Conservation (phyloP, 2,113 vertebrate species). For the Percopsis transmontana region DNA sequence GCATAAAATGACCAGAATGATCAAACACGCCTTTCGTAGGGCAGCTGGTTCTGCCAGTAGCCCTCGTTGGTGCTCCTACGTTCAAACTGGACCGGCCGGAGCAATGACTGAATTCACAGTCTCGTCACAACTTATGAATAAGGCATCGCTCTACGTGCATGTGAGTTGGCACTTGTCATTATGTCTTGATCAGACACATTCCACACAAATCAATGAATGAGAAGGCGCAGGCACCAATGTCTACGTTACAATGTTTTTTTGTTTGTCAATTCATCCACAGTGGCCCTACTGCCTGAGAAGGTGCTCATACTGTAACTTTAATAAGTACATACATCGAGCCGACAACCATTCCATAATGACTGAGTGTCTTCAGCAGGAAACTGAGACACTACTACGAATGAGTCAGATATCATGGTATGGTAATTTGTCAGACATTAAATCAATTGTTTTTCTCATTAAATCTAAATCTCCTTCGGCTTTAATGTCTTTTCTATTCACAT, state of each 20-base stretch:
- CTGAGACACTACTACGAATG: constrained; percentile 79
- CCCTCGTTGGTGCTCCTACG: constrained; percentile 17
- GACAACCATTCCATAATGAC: constrained; percentile 77
- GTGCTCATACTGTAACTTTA: constrained; percentile 94
- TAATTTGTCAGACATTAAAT: not conserved
- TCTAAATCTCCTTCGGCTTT: too few relatives aligned
- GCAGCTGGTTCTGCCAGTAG: not conserved
- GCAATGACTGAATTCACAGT: not conserved
- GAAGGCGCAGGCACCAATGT: not conserved
- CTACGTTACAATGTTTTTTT: not conserved
- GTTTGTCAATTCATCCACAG: constrained; percentile 59
- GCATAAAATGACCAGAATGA: constrained; percentile 2
- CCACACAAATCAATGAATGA: not conserved
- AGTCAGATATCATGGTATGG: constrained; percentile 83
- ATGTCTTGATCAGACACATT: not conserved
- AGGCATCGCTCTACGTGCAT: constrained; percentile 79
- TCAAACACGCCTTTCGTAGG: not conserved
- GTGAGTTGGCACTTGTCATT: constrained; percentile 58
- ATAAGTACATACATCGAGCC: constrained; percentile 84
- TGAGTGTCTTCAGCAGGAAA: constrained; percentile 82
- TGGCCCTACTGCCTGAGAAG: constrained; percentile 94
- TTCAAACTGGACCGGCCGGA: not conserved
- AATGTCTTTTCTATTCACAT: not conserved
- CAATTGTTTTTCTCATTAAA: too few relatives aligned
- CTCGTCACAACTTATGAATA: constrained; percentile 16